phyloP scores from a whole-genome alignment of 2,113 vertebrate species.

The Pseudorhombus dupliciocellatus region DNA sequence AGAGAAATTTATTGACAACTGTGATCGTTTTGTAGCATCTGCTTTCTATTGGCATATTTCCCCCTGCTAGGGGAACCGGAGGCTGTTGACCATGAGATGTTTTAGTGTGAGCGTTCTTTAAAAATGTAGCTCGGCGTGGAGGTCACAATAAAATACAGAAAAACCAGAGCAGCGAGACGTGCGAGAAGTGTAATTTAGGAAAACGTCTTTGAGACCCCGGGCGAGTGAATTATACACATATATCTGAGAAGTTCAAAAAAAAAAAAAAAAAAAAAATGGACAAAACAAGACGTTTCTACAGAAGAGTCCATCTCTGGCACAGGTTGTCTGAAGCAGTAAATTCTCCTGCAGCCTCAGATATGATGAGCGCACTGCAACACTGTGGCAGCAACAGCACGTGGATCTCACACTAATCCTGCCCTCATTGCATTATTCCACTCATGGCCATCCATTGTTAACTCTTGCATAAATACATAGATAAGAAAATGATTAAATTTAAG shows the following conservation, averaged over 20 bases:
- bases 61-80: constrained; percentile 26
- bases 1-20: constrained; percentile 57
- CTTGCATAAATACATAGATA: constrained; percentile 83
- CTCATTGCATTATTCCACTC: constrained; percentile 66
- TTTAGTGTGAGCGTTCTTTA: constrained; percentile 31
- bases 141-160: constrained; percentile 27
- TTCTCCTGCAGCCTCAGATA: constrained; percentile 20
- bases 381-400: constrained; percentile 10
- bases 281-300: neutral
- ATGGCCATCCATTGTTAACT: constrained; percentile 70
- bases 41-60: constrained; percentile 43
- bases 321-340: constrained; percentile 24
- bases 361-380: constrained; percentile 11
- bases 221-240: constrained; percentile 15
- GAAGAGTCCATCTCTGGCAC: constrained; percentile 9
- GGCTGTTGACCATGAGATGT: constrained; percentile 54
- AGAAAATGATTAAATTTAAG: constrained; percentile 80
- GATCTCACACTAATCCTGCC: constrained; percentile 56
- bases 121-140: constrained; percentile 22
- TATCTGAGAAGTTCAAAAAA: neutral
- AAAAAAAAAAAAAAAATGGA: neutral
- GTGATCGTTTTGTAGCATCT: constrained; percentile 50
- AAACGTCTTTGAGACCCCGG: constrained; percentile 13
- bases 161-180: neutral
- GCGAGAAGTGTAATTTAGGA: constrained; percentile 16